Percentiles rank a stretch among this genome's conserved stretches.
Conservation (phyloP, 30 jellyfish, hydroid and myxozoan species). For the Catostylus mosaicus region DNA sequence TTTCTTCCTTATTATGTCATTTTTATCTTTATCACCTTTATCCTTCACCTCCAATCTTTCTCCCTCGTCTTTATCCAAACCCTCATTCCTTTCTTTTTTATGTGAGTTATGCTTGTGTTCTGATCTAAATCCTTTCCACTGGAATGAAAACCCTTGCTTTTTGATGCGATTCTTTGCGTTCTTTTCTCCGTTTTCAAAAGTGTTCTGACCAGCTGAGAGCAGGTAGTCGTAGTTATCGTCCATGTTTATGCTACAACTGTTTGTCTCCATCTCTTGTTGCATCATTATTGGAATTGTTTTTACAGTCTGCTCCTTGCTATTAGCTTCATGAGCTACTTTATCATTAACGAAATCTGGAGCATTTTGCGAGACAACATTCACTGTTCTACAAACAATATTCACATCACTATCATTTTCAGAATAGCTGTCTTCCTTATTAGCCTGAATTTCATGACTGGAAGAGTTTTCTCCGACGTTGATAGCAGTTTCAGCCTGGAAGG, state of each 20-base stretch:
- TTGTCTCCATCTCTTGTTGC: neutral
- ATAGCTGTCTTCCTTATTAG: neutral
- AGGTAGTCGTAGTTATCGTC: neutral
- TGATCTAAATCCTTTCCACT: slow-evolving; percentile 25
- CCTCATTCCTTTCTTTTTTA: neutral
- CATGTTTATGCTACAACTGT: neutral
- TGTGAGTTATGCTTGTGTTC: neutral
- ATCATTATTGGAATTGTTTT: no score
- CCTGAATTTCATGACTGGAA: neutral
- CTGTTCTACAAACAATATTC: neutral
- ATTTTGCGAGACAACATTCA: neutral
- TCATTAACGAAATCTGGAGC: neutral
- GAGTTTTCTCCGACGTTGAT: no score
- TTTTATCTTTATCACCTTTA: neutral
- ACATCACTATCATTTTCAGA: neutral
- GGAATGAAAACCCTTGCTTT: neutral
- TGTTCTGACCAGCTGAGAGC: neutral
- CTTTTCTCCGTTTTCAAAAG: neutral
- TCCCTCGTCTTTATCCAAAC: neutral
- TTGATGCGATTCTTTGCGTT: neutral
- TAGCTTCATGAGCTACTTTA: no score
- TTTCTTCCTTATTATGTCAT: neutral
- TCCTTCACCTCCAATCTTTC: neutral
- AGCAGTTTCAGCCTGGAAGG: no score
- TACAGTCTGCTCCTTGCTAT: no score